A percentile compares a stretch with the other conserved stretches of the same genome.
Conservation (phyloP, 2,797 vertebrate species). For the Enteromius viviparus region DNA sequence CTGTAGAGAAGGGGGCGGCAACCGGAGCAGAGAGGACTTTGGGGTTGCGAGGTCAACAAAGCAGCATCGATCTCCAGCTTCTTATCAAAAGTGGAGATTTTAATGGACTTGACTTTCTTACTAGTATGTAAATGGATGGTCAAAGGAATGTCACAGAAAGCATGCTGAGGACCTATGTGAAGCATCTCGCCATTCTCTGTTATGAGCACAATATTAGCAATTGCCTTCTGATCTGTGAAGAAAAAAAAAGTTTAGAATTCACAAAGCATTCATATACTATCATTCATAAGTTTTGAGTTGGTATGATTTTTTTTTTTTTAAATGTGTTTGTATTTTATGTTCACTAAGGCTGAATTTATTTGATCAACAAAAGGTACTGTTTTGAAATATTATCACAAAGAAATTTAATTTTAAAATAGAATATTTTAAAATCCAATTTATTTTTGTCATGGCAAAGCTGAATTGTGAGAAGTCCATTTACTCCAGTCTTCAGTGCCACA, state of each 20-base stretch:
- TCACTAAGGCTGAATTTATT: background rate
- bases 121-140: slow-evolving; percentile 83
- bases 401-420: too few species aligned
- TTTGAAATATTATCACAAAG: background rate
- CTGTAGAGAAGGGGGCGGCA: slow-evolving; percentile 85
- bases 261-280: background rate
- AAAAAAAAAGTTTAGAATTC: background rate
- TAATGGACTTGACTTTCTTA: slow-evolving; percentile 79
- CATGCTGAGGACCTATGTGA: slow-evolving; percentile 84
- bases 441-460: background rate
- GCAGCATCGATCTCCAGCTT: slow-evolving; percentile 93
- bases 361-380: background rate
- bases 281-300: background rate
- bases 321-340: background rate
- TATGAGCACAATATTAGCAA: slow-evolving; percentile 86
- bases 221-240: slow-evolving; percentile 74
- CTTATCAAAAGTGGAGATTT: slow-evolving; percentile 92
- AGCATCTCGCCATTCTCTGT: slow-evolving; percentile 81
- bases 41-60: slow-evolving; percentile 84
- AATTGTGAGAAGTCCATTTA: background rate
- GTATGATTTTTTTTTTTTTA: background rate
- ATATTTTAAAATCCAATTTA: background rate
- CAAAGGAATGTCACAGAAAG: slow-evolving; percentile 90
- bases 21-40: slow-evolving; percentile 80
- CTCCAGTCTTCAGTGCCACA: too few species aligned